Base-by-base conservation (phyloP, 1,140 invertebrate species). In the Temnothorax nylanderi region DNA sequence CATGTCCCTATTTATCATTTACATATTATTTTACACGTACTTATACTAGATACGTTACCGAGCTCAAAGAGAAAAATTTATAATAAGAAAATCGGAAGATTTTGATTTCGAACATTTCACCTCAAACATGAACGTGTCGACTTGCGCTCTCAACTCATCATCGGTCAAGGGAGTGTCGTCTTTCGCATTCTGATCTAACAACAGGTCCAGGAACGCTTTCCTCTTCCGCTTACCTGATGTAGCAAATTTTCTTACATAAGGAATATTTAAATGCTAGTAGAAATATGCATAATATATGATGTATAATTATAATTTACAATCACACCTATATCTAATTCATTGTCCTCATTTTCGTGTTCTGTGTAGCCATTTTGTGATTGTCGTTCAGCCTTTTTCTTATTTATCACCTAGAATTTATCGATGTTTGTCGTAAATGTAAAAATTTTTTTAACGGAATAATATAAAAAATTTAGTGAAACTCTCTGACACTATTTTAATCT, bases 71-170 rank as follows among this genome's bases (percentile, higher is more conserved):
- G 0, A n/a, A 37, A 72, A 34, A n/a, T 37, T 72, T 11, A 37
- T 65, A 37, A 41, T 37, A 37, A 41, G 2, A n/a, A 44, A 67
- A 41, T 64, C 18, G 8, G n/a, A 69, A 44, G 26, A 69, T 26
- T 26, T 69, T 49, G 21, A 41, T 49, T 41, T 56, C 5, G 10
- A 64, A 93, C 90, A 26, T 18, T 0, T 92, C 87, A 98, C 97
- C 94, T 96, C 97, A 95, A 98, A 98, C 96, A 98, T 97, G 91
- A 98, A 98, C 0, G 97, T 98, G 85, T 98, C 97, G 0, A 97
- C 97, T 95, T 97, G 97, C 94, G 97, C 97, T 82, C 96, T 92
- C 13, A 98, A 97, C 91, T 97, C 97, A 60, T 96, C 92, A 88
- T 97, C 96, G 18, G 95, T 96, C 37, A 98, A 93, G 0, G 94